Conservation (phyloP, 2,888 invertebrate genomes). For the Dryobota labecula region DNA sequence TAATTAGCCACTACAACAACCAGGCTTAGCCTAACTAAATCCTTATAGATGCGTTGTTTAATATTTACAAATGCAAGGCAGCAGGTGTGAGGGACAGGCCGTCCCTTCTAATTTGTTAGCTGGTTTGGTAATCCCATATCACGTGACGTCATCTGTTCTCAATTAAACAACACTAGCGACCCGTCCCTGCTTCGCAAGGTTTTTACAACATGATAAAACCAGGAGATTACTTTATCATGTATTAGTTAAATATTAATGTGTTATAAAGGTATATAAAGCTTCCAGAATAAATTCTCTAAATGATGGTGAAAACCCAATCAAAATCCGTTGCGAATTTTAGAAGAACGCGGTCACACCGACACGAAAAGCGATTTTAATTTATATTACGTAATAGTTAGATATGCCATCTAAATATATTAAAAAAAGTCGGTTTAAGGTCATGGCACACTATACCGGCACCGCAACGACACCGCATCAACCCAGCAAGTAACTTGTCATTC, state of each 20-base stretch:
- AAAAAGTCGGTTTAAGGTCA: too few relatives aligned
- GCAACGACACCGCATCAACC: too few relatives aligned
- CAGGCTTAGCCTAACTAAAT: conserved; percentile 39
- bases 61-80: conserved; percentile 70
- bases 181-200: neutral
- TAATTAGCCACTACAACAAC: conserved; percentile 18
- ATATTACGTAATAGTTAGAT: too few relatives aligned
- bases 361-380: neutral
- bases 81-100: conserved; percentile 77
- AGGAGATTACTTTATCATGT: neutral
- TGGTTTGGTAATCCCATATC: conserved; percentile 74
- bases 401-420: too few relatives aligned
- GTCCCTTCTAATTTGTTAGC: conserved; percentile 81
- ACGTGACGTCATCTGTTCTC: conserved; percentile 72
- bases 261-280: too few relatives aligned
- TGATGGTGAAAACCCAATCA: neutral
- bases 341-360: neutral
- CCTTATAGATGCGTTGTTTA: conserved; percentile 61
- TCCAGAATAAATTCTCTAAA: neutral
- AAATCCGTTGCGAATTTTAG: neutral
- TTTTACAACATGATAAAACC: neutral
- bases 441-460: too few relatives aligned
- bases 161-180: conserved; percentile 36
- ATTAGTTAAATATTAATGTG: too few relatives aligned
- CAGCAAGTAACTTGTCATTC: too few relatives aligned